Base-by-base conservation (phyloP, 2,888 invertebrate genomes). In the Clivina fossor region DNA sequence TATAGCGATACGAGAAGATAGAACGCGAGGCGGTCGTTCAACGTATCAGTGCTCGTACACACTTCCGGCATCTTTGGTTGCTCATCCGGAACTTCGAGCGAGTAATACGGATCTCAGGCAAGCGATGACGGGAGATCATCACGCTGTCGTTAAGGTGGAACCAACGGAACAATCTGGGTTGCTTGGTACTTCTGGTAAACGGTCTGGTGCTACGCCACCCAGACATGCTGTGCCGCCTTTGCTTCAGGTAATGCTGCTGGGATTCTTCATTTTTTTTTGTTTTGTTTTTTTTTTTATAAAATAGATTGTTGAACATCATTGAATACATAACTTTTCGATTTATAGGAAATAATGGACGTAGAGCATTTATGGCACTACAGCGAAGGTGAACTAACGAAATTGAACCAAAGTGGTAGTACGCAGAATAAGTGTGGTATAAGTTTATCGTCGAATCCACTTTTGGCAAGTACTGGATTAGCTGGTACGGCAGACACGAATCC, bases 1-100 rank as follows among this genome's bases (percentile, higher is more conserved):
- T 69, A 50, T 75, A 83, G 97, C 97, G 5, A 96, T 97, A 57
- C 78, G 97, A 58, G 94, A 94, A 70, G 96, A 97, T 74, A 78
- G 97, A 47, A 96, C 96, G 0, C 80, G 97, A 44, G 97, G 97
- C 53, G 97, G 97, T 0, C 82, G 97, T 37, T 95, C 95, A 56
- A 95, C 95, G 16, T 97, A 97, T 74, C 94, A 94, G 72, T 94
- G 93, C 70, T 93, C 93, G 47, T 94, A 93, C 71, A 89, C 93
- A 13, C 75, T 94, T 61, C 93, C 93, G 22, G 84, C 83, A 64
- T 81, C 81, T 58, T 75, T 73, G 62, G 70, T 73, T 57, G 73
- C 70, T 59, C 80, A 74, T 65, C 75, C 71, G 47, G 80, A 79
- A 58, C 58, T 73, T 40, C 71, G 78, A 57, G 68, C 71, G 41